A percentile compares a stretch with the other conserved stretches of the same genome.
These are phyloP conservation scores for Ruditapes philippinarum DNA, from an alignment of 1,140 invertebrate genomes.

Conservation along the genomic window DNA sequence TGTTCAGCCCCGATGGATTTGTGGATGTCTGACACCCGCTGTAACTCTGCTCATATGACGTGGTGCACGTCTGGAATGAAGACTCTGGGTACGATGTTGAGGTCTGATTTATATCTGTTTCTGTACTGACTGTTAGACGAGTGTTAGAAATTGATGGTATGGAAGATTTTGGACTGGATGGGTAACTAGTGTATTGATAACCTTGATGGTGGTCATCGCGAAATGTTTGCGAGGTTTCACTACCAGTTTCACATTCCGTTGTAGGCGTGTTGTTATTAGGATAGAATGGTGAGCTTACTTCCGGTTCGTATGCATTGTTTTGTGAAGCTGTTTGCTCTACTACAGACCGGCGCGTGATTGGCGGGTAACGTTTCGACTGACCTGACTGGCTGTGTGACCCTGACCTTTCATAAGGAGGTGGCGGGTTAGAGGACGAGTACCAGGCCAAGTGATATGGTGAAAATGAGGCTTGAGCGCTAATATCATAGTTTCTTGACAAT, in stretches of 20 bases:
- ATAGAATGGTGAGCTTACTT: constrained; percentile 46
- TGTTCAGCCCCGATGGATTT: not conserved
- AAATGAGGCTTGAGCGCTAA: constrained; percentile 30
- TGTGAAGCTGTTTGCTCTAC: not conserved
- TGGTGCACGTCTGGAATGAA: constrained; percentile 14
- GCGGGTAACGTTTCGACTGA: not conserved
- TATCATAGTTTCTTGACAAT: constrained; percentile 46
- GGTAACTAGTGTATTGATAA: constrained; percentile 28
- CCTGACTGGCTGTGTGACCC: not conserved
- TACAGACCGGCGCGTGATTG: not conserved
- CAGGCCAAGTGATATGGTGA: constrained; percentile 58
- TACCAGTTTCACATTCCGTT: constrained; percentile 53
- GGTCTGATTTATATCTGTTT: not conserved
- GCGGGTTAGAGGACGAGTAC: not conserved
- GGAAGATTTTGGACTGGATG: constrained; percentile 21
- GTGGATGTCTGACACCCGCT: constrained; percentile 37
- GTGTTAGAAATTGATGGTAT: constrained; percentile 6
- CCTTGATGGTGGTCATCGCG: not conserved
- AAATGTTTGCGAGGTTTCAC: constrained; percentile 22
- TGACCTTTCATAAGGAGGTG: not conserved
- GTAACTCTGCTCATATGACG: not conserved
- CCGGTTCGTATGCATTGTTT: constrained; percentile 16
- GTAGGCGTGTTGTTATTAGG: constrained; percentile 67
- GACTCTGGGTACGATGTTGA: constrained; percentile 51
- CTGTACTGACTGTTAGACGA: not conserved